Percentiles rank a stretch among this genome's conserved stretches.
phyloP scores from a whole-genome alignment of 1,140 invertebrate genomes.

The Drosophila navojoa region DNA sequence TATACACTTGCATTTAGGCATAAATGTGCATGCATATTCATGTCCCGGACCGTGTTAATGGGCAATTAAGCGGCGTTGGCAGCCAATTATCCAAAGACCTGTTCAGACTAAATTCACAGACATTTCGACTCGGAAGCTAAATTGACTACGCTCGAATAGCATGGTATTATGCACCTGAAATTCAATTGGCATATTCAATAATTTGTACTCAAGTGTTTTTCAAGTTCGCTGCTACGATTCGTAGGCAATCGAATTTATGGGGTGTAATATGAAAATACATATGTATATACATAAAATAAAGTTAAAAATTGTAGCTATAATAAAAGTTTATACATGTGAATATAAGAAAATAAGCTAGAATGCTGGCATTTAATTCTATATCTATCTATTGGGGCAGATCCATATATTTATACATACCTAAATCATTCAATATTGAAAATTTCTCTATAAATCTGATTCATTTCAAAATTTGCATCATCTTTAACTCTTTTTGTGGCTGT shows the following conservation, averaged over 20 bases:
- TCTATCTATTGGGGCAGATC: no score
- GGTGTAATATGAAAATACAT: no score
- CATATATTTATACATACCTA: no score
- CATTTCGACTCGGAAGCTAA: slow-evolving; percentile 8
- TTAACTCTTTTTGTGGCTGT: neutral
- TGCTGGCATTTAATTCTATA: no score
- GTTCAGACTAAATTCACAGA: slow-evolving; percentile 1
- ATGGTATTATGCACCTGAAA: slow-evolving; percentile 10
- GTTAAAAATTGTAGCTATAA: no score
- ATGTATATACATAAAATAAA: no score
- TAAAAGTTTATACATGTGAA: no score
- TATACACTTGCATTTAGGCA: slow-evolving; percentile 8
- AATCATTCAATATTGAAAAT: neutral
- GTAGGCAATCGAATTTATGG: neutral
- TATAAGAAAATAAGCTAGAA: no score
- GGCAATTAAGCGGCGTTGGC: slow-evolving; percentile 61
- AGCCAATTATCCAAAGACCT: slow-evolving; percentile 54
- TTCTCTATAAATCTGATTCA: no score
- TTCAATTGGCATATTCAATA: neutral
- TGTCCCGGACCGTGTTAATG: slow-evolving; percentile 63
- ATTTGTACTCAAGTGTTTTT: no score
- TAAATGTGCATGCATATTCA: slow-evolving; percentile 18
- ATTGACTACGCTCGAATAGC: neutral
- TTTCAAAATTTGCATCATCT: no score
- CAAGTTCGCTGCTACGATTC: neutral